Evolutionary conservation across 2,797 vertebrate genomes (phyloP), one percentile per base, ranked within the genome.

Genomic region (Pipistrellus pygmaeus): DNA sequence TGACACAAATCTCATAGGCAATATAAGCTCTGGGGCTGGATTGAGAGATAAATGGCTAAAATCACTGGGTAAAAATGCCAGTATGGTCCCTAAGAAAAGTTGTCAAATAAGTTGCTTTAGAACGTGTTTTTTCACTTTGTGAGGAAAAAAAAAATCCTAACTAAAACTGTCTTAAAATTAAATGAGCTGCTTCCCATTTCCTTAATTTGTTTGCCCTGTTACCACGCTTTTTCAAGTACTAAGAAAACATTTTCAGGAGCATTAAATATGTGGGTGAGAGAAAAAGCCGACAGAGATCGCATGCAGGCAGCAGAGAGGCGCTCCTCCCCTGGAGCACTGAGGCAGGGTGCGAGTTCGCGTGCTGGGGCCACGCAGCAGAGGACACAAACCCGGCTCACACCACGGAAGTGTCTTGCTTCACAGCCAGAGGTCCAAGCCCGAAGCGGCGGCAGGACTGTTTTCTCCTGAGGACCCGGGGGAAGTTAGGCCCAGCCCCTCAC

Each of bases 81-180:
- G 23, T 30, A 64, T 77, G 60, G 20, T 7, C 6, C 18, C 51
- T 73, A 66, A 68, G 30, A 90, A 90, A 90, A 85, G 17, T 0
- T 35, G n/a, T 17, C 76, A 66, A 83, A 86, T 27, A 73, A 17
- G n/a, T 76, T 75, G n/a, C 27, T 88, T 95, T 38, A 53, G 60
- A 78, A 46, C 44, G 10, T n/a, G 27, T 44, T 53, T 82, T n/a
- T 25, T 30, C 14, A 72, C 83, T 76, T 66, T 89, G 32, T n/a
- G 38, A 32, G 35, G 35, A 78, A 41, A 32, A 53, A 73, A 46
- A 68, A 64, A 81, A 57, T 12, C 30, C 25, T 57, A 44, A 23
- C 32, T 30, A 55, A 91, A 76, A 23, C 23, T 35, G 10, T 80
- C 68, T 88, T 88, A 88, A 73, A 69, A 92, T 71, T 46, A 92